phyloP scores from a whole-genome alignment of 2,888 invertebrate genomes.

The Drosophila subsilvestris region DNA sequence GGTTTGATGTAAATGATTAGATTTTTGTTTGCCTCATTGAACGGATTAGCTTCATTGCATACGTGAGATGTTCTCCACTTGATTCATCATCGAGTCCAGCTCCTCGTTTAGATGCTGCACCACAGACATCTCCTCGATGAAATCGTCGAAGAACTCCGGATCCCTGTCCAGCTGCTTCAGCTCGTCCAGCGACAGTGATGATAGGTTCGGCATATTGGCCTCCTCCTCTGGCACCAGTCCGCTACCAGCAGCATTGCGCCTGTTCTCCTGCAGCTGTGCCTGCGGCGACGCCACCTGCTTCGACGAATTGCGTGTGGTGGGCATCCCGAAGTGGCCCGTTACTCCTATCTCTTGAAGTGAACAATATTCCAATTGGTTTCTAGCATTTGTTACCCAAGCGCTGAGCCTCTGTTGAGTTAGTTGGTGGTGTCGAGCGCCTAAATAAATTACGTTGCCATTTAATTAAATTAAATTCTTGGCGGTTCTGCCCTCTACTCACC shows the following conservation, averaged over 20 bases:
- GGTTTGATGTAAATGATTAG: not conserved
- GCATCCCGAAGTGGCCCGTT: slow-evolving; percentile 40
- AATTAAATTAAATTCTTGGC: not conserved
- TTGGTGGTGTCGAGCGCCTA: not conserved
- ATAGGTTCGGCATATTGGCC: slow-evolving; percentile 83
- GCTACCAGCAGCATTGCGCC: slow-evolving; percentile 27
- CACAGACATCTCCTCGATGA: slow-evolving; percentile 88
- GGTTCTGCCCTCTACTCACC: not conserved
- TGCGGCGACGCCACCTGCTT: slow-evolving; percentile 32
- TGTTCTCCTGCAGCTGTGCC: slow-evolving; percentile 11
- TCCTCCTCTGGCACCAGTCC: slow-evolving; percentile 34
- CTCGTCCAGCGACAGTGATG: slow-evolving; percentile 86
- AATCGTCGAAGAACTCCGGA: slow-evolving; percentile 89
- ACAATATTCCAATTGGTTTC: not conserved
- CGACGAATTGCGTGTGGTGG: slow-evolving; percentile 60
- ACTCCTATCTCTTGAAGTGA: slow-evolving; percentile 2
- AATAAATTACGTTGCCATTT: not conserved
- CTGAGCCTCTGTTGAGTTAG: not conserved
- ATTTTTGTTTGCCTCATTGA: not conserved
- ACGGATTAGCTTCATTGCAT: not conserved
- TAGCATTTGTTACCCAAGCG: not conserved
- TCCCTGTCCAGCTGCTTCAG: slow-evolving; percentile 89
- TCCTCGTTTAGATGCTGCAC: slow-evolving; percentile 88
- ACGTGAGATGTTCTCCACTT: slow-evolving; percentile 88
- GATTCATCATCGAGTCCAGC: slow-evolving; percentile 89